Conservation (phyloP, 2,888 invertebrate genomes). For the Parascotia fuliginaria region DNA sequence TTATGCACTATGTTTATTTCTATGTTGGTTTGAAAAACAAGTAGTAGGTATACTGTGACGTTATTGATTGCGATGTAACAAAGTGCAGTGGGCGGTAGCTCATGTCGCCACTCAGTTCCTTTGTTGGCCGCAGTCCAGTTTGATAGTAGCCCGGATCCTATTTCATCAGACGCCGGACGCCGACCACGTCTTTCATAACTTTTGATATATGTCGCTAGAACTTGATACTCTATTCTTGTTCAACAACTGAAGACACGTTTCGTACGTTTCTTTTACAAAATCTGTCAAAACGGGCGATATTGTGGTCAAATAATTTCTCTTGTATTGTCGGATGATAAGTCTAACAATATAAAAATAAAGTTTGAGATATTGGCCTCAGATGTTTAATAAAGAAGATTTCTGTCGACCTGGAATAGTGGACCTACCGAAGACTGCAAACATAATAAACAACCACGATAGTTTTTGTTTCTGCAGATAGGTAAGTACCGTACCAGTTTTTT, state of each 20-base stretch:
- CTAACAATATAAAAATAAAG: too few species aligned
- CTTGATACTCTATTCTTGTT: slow-evolving; percentile 35
- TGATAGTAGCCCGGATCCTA: slow-evolving; percentile 47
- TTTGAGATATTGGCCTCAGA: too few species aligned
- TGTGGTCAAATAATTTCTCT: not conserved
- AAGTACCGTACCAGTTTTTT: too few species aligned
- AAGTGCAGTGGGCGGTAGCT: slow-evolving; percentile 28
- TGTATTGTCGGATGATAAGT: too few species aligned
- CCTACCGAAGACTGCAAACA: too few species aligned
- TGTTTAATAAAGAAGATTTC: too few species aligned
- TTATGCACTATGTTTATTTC: too few species aligned
- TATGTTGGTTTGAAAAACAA: not conserved
- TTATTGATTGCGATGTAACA: slow-evolving; percentile 19
- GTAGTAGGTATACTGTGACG: not conserved
- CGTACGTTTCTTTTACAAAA: slow-evolving; percentile 12
- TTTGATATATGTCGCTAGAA: slow-evolving; percentile 45
- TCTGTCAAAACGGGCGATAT: not conserved
- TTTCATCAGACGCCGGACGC: slow-evolving; percentile 40
- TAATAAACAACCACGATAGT: too few species aligned
- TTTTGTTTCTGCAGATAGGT: too few species aligned
- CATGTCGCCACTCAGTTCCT: slow-evolving; percentile 35
- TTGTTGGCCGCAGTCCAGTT: slow-evolving; percentile 57
- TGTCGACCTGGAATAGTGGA: too few species aligned
- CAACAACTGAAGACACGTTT: slow-evolving; percentile 17
- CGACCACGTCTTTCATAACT: slow-evolving; percentile 38